Evolutionary conservation across 92 coral and sea anemone genomes (phyloP), one percentile per base, ranked within the genome.

Genomic region (Phenganax stokvisi): DNA sequence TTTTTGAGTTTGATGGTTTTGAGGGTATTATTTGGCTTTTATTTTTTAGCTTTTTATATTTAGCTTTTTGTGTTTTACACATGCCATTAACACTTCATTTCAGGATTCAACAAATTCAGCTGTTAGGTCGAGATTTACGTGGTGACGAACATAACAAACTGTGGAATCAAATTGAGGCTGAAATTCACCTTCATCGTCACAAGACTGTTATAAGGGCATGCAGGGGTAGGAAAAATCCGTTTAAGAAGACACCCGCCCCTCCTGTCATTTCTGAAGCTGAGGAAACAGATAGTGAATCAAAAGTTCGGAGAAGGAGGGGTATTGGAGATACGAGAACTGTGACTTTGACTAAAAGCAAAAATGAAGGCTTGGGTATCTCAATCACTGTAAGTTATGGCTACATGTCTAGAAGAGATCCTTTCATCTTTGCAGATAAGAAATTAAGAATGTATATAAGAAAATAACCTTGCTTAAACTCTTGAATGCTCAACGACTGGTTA

Each of bases 151-250:
- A 96, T 27, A 94, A 96, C 76, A 90, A 90, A 51, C 86, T 96
- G 0, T 96, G 99, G 99, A 92, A 90, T 74, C 99, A 96, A 85
- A 96, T 96, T 65, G 99, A 96, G 83, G 99, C 99, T 10, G 99
- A 96, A 87, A 96, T 96, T 56, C 99, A 96, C 78, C 85, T 96
- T 56, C 99, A 96, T 75, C 81, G 99, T 62, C 99, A 96, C 74
- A 96, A 96, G 80, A 96, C 99, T 51, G 99, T 96, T 13, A 96
- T 96, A 71, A 80, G 99, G 74, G 99, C 99, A 28, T 96, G 99
- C 72, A 76, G 99, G 81, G 99, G 99, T 15, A 91, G 99, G 30
- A 96, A 92, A 83, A 92, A 96, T 80, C 99, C 99, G 11, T 90
- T 88, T 69, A 88, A 86, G 31, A 96, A 96, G 79, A 89, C 99